Evolutionary conservation across 2,888 invertebrate species (phyloP), one percentile per base, ranked within the genome.

Genomic region (Periphyllus acericola): DNA sequence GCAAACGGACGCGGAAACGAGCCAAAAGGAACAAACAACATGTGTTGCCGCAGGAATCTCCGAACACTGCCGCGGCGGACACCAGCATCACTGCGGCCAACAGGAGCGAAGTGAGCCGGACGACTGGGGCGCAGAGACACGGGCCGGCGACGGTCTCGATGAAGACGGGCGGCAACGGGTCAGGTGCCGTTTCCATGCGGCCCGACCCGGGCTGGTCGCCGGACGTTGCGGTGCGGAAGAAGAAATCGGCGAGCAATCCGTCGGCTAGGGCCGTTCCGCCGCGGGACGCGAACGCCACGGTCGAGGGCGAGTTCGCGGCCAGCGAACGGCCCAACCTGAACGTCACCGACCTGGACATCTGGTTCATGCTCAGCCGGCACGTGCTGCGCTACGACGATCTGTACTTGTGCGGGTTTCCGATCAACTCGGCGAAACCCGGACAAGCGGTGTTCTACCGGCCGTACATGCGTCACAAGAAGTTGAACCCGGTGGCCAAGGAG

Each of bases 391-490:
- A 93, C 14, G 93, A 94, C 90, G 93, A 94, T 89, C 92, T 96
- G 91, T 92, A 94, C 90, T 93, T 93, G 21, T 93, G 95, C 89
- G 96, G 96, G 1, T 96, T 94, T 91, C 96, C 96, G 0, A 92
- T 95, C 14, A 94, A 95, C 90, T 93, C 94, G 89, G 93, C 93
- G 81, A 91, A 93, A 90, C 94, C 94, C 3, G 94, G 93, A 71
- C 93, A 93, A 90, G 95, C 94, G 11, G 93, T 95, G 90, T 94
- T 94, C 91, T 94, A 94, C 91, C 71, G 81, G 81, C 29, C 92
- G 92, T 90, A 93, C 93, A 86, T 92, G 93, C 90, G 6, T 46
- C 46, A 19, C 0, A 76, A 52, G 14, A 14, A 17, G 17, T 46
- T 88, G 14, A 83, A 78, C 21, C 78, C 83, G 21, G 71, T 46